phyloP scores from a whole-genome alignment of 2,113 vertebrate genomes.

The Psittacara wagleri region DNA sequence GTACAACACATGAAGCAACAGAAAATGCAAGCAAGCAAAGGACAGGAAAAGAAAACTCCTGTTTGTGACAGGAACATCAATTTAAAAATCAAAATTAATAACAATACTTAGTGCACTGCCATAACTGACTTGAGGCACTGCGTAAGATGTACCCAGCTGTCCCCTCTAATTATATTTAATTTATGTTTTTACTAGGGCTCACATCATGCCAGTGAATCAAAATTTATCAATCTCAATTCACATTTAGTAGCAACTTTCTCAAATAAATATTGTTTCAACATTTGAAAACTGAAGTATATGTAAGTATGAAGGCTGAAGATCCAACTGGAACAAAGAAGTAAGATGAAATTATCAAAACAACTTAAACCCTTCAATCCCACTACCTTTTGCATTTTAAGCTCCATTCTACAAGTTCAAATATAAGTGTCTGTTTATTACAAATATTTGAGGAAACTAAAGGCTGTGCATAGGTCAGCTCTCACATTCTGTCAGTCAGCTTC shows the following conservation, averaged over 20 bases:
- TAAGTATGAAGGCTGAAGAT: neutral
- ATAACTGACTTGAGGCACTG: neutral
- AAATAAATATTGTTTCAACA: neutral
- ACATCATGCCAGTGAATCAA: neutral
- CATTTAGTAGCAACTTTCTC: neutral
- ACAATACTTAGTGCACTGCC: neutral
- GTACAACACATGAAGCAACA: neutral
- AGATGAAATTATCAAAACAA: neutral
- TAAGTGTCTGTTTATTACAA: accelerated
- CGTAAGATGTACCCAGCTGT: neutral
- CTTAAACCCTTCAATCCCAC: neutral
- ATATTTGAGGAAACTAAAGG: neutral
- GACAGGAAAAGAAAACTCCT: neutral
- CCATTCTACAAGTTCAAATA: neutral
- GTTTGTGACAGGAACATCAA: neutral
- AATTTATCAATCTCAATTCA: neutral
- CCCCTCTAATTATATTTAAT: neutral
- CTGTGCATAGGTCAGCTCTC: neutral
- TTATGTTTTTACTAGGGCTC: neutral
- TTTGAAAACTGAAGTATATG: neutral
- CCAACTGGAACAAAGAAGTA: neutral
- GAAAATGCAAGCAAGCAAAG: neutral
- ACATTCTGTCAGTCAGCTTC: neutral
- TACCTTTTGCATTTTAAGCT: neutral
- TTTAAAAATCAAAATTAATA: neutral